Percentiles rank a stretch among this genome's conserved stretches.
phyloP scores from a whole-genome alignment of 1,140 invertebrate species.

The Neuroterus valhalla region DNA sequence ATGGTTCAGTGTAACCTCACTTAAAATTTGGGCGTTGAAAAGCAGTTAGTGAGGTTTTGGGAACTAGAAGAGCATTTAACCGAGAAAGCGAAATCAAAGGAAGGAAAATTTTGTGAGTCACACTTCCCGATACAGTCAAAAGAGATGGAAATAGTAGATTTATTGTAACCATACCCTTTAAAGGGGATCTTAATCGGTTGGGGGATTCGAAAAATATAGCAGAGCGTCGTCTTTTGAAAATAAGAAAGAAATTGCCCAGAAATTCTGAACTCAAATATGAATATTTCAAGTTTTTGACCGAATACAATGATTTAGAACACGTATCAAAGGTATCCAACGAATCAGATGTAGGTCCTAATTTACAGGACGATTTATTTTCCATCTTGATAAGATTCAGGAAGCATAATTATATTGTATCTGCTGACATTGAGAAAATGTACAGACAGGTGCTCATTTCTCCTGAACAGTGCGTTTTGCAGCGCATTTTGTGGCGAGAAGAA shows the following conservation, averaged over 20 bases:
- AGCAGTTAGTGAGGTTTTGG: no score
- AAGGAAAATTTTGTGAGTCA: no score
- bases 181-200: not conserved
- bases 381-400: not conserved
- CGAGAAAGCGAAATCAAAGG: slow-evolving; percentile 4
- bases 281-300: slow-evolving; percentile 30
- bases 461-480: no score
- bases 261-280: not conserved
- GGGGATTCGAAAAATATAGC: slow-evolving; percentile 21
- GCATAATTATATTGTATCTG: not conserved
- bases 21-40: no score
- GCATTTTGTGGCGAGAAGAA: no score
- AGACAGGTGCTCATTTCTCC: no score
- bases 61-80: not conserved
- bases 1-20: no score
- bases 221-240: not conserved
- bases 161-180: slow-evolving; percentile 22
- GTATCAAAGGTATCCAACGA: slow-evolving; percentile 17
- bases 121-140: not conserved
- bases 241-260: slow-evolving; percentile 2
- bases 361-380: not conserved
- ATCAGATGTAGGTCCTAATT: not conserved
- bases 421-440: not conserved
- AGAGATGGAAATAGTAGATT: slow-evolving; percentile 21
- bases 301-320: slow-evolving; percentile 31